Base-by-base conservation (phyloP, 2,797 vertebrate genomes). In the Microchirus variegatus region DNA sequence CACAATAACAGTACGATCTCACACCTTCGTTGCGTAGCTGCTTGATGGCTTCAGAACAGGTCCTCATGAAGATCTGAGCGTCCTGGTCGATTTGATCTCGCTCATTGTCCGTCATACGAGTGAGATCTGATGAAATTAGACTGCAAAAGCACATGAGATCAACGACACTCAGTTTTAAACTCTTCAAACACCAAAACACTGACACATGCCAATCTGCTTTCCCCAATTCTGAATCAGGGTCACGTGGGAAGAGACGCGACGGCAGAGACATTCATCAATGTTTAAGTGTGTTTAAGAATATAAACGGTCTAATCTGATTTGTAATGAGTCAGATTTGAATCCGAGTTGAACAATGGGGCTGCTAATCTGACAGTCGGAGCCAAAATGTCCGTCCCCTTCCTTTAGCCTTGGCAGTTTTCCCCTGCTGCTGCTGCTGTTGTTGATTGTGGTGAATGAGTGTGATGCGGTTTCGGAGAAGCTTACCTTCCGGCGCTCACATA, bases 51-150 rank as follows among this genome's bases (percentile, higher is more conserved):
- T 99, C 97, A 0, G 96, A 95, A 65, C 97, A 99, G 0, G 96
- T 96, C 77, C 95, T 94, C 95, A 99, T 97, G 70, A 97, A 99
- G 73, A 95, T 96, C 77, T 99, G 96, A 55, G 97, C 97, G 18
- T 99, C 97, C 81, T 99, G 97, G 84, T 99, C 97, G 15, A 99
- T 99, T 91, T 98, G 97, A 79, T 99, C 97, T 31, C 97, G 92
- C 43, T 99, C 97, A 0, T 83, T 92, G 63, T 99, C 97, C 0
- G 96, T 97, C 97, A 99, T 99, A 35, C 93, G 93, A 35, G 90
- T 94, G 2, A 94, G 90, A 5, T 96, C 96, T 19, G 96, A 95
- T 43, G 94, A 93, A 78, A 94, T 83, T 48, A 98, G 95, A 87
- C 97, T 99, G 70, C 13, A 41, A 66, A 47, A 66, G 22, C 17